Base-by-base conservation (phyloP, 2,113 vertebrate species). In the Planiliza haematocheilus region DNA sequence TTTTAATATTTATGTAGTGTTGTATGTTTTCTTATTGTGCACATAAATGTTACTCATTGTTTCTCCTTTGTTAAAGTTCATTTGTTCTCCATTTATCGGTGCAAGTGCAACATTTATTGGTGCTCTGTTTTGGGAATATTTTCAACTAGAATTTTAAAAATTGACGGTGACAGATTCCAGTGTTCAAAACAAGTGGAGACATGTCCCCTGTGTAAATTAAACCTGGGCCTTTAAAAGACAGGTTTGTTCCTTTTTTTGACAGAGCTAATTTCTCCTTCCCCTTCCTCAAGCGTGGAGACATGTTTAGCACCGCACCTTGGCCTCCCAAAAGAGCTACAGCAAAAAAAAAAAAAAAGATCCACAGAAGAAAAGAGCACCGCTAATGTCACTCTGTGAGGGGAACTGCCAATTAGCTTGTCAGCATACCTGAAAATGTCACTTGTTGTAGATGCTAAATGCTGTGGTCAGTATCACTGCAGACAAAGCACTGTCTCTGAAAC, bases 391-490 rank as follows among this genome's bases (percentile, higher is more conserved):
- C 58, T 64, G 39, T 18, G 1, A 37, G 42, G 3, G 16, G 17
- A 4, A 42, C 7, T 2, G 41, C 24, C 37, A 43, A 57, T 49
- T 49, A 68, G 7, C 2, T 1, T 10, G 14, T 37, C 20, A 30
- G 13, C 30, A 24, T 10, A 42, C 20, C 34, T 48, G 45, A 37
- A 62, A 63, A 42, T 37, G 14, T 39, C 65, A 69, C 39, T 39
- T 42, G 7, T 16, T 39, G 11, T n/a, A 61, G 20, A 21, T 20
- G 41, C 43, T 50, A 21, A 49, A 56, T 62, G 12, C 13, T 48
- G 43, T 37, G n/a, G 11, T 56, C 3, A 2, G 14, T 14, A 17
- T 24, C 7, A 13, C 21, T 43, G 39, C 24, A 45, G 12, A 52
- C 7, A 20, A 18, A 72, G 16, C 18, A 21, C 2, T 11, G 55